phyloP scores from a whole-genome alignment of 2,888 invertebrate genomes.

The Drosophila villosipedis region DNA sequence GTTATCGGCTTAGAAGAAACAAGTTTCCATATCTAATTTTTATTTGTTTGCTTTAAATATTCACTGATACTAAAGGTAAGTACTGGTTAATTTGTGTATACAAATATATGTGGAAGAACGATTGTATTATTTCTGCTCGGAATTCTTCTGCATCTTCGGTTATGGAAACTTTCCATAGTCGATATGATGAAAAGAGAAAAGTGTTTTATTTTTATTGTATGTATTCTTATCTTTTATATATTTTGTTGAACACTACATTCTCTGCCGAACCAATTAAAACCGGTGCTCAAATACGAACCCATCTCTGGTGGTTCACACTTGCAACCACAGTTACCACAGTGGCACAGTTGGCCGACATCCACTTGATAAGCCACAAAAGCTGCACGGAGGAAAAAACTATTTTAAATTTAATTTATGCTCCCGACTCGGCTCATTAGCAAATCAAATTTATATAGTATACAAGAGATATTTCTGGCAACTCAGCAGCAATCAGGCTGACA shows the following conservation, averaged over 20 bases:
- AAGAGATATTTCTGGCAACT: slow-evolving; percentile 22
- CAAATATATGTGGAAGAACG: not conserved
- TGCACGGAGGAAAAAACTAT: slow-evolving; percentile 51
- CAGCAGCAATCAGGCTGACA: slow-evolving; percentile 32
- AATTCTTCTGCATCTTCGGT: not conserved
- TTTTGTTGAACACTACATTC: slow-evolving; percentile 27
- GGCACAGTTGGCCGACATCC: slow-evolving; percentile 64
- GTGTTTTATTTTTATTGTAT: not conserved
- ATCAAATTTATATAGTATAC: slow-evolving; percentile 71
- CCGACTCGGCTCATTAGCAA: slow-evolving; percentile 67
- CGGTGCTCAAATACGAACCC: slow-evolving; percentile 54
- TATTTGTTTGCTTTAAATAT: not conserved
- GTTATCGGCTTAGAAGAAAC: not conserved
- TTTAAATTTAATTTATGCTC: slow-evolving; percentile 73
- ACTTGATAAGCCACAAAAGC: slow-evolving; percentile 63
- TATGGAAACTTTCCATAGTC: not conserved
- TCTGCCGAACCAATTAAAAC: slow-evolving; percentile 59
- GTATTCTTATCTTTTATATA: slow-evolving; percentile 29
- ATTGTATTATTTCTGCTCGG: not conserved
- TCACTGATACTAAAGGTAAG: not conserved
- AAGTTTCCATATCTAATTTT: not conserved
- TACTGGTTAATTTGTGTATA: not conserved
- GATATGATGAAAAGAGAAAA: too few species aligned
- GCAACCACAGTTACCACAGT: slow-evolving; percentile 52
- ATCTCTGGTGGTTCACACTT: slow-evolving; percentile 58